phyloP scores from a whole-genome alignment of 2,797 vertebrate genomes.

The Schizopygopsis pylzovi region DNA sequence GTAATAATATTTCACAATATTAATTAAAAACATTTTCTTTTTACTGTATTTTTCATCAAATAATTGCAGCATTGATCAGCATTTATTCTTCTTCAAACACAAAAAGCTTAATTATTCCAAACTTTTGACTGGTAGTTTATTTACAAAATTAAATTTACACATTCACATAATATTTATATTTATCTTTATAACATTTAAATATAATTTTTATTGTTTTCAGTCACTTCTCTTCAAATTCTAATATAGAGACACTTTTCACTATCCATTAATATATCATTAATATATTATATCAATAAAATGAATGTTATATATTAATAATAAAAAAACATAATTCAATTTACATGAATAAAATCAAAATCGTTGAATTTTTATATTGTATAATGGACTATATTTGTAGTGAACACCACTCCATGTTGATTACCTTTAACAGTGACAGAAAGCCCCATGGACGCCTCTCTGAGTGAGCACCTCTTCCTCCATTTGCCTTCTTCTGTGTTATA shows the following conservation, averaged over 20 bases:
- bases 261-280: background rate
- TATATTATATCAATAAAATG: background rate
- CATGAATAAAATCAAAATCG: background rate
- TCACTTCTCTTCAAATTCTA: background rate
- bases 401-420: slow-evolving; percentile 44
- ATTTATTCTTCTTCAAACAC: background rate
- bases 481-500: slow-evolving; percentile 92
- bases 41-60: background rate
- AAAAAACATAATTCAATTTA: background rate
- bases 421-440: slow-evolving; percentile 92
- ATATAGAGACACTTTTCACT: background rate
- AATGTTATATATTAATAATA: background rate
- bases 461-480: slow-evolving; percentile 91
- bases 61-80: background rate
- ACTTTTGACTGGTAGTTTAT: background rate
- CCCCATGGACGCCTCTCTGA: slow-evolving; percentile 93
- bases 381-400: background rate
- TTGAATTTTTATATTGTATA: background rate
- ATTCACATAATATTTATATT: background rate
- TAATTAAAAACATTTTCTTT: background rate
- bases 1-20: background rate
- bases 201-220: background rate
- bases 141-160: background rate
- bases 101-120: background rate
- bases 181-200: background rate